phyloP scores from a whole-genome alignment of 2,888 invertebrate species.

The Apamea crenata region DNA sequence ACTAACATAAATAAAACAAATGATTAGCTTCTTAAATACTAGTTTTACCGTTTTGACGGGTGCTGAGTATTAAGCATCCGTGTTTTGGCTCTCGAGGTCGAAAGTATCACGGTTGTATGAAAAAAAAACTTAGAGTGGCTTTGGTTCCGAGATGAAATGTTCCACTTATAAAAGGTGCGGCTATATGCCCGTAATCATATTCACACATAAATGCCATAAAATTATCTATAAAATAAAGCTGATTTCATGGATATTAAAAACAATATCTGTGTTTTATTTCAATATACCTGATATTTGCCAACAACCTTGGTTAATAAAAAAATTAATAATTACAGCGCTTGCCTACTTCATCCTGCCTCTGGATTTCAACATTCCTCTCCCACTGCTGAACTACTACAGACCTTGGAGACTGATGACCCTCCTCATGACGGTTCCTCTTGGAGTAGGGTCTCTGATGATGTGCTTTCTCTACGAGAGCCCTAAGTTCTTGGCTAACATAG shows the following conservation, averaged over 20 bases:
- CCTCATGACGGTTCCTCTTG: slow-evolving; percentile 63
- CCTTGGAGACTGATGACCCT: slow-evolving; percentile 93
- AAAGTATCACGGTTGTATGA: background rate
- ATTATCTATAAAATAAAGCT: background rate
- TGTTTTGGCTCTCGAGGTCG: background rate
- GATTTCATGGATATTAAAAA: background rate
- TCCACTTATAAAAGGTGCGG: background rate
- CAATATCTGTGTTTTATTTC: background rate
- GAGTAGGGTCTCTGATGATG: slow-evolving; percentile 87
- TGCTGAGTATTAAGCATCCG: background rate
- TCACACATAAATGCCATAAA: background rate
- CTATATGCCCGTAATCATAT: background rate
- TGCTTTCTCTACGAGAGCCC: slow-evolving; percentile 92
- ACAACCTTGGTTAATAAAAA: background rate
- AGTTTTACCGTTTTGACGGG: background rate
- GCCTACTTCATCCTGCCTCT: slow-evolving; percentile 60
- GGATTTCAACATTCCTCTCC: slow-evolving; percentile 74
- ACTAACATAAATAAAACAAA: background rate
- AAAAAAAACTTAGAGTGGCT: background rate
- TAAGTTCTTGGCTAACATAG: slow-evolving; percentile 91
- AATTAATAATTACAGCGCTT: slow-evolving; percentile 41
- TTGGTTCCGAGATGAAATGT: background rate
- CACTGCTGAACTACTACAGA: slow-evolving; percentile 84
- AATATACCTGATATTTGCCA: background rate
- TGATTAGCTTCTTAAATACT: background rate